Evolutionary conservation across 2,888 invertebrate genomes (phyloP).

Genomic region (Oligia fasciuncula): DNA sequence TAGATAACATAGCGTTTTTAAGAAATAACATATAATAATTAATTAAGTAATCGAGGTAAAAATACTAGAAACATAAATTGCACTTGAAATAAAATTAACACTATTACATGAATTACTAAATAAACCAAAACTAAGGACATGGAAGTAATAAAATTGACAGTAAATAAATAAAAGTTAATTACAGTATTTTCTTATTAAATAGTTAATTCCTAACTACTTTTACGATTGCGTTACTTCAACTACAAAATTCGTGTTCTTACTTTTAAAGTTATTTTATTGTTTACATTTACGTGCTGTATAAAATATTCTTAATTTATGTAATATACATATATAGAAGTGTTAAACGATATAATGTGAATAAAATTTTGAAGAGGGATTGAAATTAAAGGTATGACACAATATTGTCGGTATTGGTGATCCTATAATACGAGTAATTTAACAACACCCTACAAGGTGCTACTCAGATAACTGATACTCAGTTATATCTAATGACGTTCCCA

Average conservation of each 20-base stretch:
- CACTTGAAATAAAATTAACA: background rate
- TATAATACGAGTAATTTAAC: background rate
- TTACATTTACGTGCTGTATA: slow-evolving; percentile 44
- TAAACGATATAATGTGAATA: slow-evolving; percentile 7
- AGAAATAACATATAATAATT: background rate
- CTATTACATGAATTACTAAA: background rate
- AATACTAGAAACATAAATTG: background rate
- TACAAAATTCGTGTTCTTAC: slow-evolving; percentile 61
- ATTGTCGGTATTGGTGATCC: background rate
- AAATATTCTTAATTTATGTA: slow-evolving; percentile 36
- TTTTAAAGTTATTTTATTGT: slow-evolving; percentile 17
- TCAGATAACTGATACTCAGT: background rate
- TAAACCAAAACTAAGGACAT: background rate
- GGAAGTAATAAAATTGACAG: background rate
- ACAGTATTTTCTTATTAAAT: slow-evolving; percentile 5
- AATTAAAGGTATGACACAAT: background rate
- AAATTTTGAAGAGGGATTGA: background rate
- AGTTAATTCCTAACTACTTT: slow-evolving; percentile 11
- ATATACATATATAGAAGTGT: background rate
- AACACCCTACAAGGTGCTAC: background rate
- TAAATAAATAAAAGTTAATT: background rate
- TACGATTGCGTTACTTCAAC: slow-evolving; percentile 25
- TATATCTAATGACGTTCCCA: background rate
- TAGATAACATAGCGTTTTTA: background rate
- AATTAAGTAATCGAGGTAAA: background rate